Base-by-base conservation (phyloP, 2,888 invertebrate species). In the Pristionchus fissidentatus region DNA sequence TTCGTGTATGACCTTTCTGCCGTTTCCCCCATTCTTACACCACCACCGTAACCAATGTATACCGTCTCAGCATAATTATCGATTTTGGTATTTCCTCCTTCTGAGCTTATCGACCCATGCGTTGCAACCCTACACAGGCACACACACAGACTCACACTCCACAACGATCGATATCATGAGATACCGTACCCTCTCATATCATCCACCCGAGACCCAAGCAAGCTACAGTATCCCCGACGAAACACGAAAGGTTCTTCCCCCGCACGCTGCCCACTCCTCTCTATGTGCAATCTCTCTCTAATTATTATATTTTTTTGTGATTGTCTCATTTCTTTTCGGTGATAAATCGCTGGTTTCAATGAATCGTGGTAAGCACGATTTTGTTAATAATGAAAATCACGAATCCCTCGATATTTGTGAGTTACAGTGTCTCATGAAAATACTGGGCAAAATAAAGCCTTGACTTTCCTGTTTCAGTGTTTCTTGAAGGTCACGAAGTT, bases 81-180 rank as follows among this genome's bases (percentile, higher is more conserved):
- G 52, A 70, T 70, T 70, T 26, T 60, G n/a, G 19, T 41, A 41
- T 70, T 41, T 15, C n/a, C 5, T 70, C 26, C n/a, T n/a, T 43
- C 70, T 70, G 70, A 70, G 70, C 70, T 70, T 70, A 70, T 70
- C 70, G 41, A 41, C 43, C 32, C 52, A 77, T 49, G 52, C 77
- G 46, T 52, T 5, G 32, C 52, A n/a, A n/a, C n/a, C n/a, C n/a
- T n/a, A n/a, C n/a, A n/a, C n/a, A n/a, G n/a, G n/a, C n/a, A n/a
- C 22, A 35, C 52, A 22, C 49, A 52, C 77, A 46, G 32, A 77
- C 41, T 32, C 46, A 46, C 70, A 70, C 70, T 70, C 70, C 70
- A 70, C 43, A 41, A 70, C 70, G 70, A 70, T 70, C 43, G 41
- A 70, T 70, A 70, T 70, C 70, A 41, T 70, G 43, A 41, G 70